A percentile compares a stretch with the other conserved stretches of the same genome.
Evolutionary conservation across 2,113 vertebrate species (phyloP).

Genomic region (Sphyrna mokarran): DNA sequence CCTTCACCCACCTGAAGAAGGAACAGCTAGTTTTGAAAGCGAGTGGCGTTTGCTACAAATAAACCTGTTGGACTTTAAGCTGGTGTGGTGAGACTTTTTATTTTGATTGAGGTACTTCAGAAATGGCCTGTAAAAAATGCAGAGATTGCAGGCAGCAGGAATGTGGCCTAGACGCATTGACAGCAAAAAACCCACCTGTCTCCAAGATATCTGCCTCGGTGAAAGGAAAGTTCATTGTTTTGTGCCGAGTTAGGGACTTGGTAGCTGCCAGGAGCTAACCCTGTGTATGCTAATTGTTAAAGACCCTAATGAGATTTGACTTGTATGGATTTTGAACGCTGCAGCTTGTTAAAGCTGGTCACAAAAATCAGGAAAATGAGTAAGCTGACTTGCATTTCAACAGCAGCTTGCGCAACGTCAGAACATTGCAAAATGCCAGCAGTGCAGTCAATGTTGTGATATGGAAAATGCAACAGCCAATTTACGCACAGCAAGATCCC

Average conservation of each 20-base stretch:
- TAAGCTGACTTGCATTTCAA: not conserved
- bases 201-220: not conserved
- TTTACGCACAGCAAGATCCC: not conserved
- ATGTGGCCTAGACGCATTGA: not conserved
- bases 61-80: no score
- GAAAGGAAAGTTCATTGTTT: not conserved
- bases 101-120: not conserved
- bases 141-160: not conserved
- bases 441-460: not conserved
- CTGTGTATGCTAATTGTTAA: not conserved
- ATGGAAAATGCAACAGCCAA: not conserved
- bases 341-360: not conserved
- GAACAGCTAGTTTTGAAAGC: no score
- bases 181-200: conserved; percentile 16
- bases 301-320: not conserved
- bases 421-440: not conserved
- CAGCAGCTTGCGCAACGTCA: not conserved
- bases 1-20: no score
- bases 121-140: not conserved
- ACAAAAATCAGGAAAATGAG: not conserved
- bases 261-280: not conserved
- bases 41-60: no score
- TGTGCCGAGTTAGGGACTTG: not conserved
- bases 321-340: not conserved
- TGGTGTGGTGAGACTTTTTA: no score